Percentiles rank a stretch among this genome's conserved stretches.
Conservation (phyloP, 2,113 vertebrate species). For the Macrotus californicus region DNA sequence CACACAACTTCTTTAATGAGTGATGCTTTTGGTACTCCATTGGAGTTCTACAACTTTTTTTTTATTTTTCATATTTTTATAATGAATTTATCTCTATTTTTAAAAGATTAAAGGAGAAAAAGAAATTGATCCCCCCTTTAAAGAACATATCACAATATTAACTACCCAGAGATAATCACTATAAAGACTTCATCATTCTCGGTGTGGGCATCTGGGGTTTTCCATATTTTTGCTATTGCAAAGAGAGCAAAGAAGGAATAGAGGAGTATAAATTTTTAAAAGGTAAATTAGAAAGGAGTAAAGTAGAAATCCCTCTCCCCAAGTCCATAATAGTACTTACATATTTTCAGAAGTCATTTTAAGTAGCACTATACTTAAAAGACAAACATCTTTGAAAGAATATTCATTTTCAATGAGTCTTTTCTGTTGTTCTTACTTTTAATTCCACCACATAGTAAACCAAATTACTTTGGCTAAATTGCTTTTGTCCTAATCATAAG, state of each 20-base stretch:
- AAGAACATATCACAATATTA: neutral
- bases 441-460: neutral
- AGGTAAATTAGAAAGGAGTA: neutral
- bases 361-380: neutral
- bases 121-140: neutral
- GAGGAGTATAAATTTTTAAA: neutral
- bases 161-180: neutral
- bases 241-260: neutral
- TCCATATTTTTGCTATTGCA: neutral
- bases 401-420: slow-evolving; percentile 20
- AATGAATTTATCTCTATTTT: neutral
- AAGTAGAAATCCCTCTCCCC: neutral
- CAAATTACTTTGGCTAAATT: neutral
- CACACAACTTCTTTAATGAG: neutral
- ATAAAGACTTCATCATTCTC: neutral
- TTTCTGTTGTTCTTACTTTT: neutral
- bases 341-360: slow-evolving; percentile 35
- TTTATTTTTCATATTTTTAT: neutral
- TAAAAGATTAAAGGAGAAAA: neutral
- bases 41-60: neutral
- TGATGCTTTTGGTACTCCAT: neutral
- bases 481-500: slow-evolving; percentile 5
- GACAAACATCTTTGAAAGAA: neutral
- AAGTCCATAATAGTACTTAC: neutral
- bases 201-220: neutral